Percentiles rank a stretch among this genome's conserved stretches.
Conservation (phyloP, 2,797 vertebrate species). For the Enteromius thamalakanensis region DNA sequence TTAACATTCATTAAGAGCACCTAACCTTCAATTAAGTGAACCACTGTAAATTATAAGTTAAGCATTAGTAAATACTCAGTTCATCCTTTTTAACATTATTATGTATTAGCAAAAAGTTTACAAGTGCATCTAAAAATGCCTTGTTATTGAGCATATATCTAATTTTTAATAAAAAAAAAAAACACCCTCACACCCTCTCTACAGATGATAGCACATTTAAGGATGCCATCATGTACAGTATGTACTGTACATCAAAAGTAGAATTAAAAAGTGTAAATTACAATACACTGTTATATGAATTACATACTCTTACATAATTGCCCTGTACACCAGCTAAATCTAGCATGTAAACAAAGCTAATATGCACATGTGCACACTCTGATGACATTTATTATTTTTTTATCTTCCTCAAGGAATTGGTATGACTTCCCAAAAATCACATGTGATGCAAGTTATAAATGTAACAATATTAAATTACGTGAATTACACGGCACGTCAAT, state of each 20-base stretch:
- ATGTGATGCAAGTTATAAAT: background rate
- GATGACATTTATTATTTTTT: background rate
- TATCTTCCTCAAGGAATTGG: background rate
- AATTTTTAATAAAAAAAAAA: no score
- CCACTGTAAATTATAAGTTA: background rate
- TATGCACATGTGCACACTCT: background rate
- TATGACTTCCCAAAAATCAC: no score
- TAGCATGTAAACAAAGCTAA: background rate
- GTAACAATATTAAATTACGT: background rate
- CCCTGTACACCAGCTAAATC: background rate
- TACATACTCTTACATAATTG: background rate
- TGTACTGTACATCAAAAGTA: no score
- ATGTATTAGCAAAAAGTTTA: no score
- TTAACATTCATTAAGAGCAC: conserved; percentile 5
- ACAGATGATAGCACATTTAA: background rate
- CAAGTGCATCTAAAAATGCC: no score
- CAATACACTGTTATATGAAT: background rate
- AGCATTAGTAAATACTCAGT: no score
- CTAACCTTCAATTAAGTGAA: conserved; percentile 8
- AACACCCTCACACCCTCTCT: background rate
- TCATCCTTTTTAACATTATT: no score
- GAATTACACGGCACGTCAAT: background rate
- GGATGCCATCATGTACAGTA: background rate
- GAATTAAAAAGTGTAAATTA: no score
- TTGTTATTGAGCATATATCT: no score